These are phyloP conservation scores for Corynorhinus townsendii DNA, from an alignment of 2,113 vertebrate genomes.

Conservation along the genomic window DNA sequence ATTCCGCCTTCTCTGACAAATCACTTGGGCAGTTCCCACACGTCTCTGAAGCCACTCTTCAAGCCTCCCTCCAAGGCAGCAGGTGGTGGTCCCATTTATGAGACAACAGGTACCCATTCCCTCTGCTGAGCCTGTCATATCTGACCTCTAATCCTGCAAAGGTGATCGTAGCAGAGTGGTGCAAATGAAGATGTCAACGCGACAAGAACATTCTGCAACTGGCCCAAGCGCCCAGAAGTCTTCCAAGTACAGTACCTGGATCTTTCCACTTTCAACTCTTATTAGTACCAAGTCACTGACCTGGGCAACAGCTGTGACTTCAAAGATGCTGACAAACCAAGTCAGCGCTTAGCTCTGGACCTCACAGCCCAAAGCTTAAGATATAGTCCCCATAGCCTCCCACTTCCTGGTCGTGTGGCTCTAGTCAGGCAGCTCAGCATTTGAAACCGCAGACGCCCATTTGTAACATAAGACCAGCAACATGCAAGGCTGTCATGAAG, in stretches of 20 bases:
- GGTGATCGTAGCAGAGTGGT: not conserved
- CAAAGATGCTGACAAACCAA: not conserved
- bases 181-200: not conserved
- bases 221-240: not conserved
- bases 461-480: not conserved
- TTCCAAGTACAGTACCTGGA: not conserved
- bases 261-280: not conserved
- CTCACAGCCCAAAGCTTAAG: not conserved
- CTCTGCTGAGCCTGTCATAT: too few relatives aligned
- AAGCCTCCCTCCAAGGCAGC: not conserved
- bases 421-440: not conserved
- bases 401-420: not conserved
- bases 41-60: not conserved
- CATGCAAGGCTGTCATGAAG: not conserved
- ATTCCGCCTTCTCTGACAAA: not conserved
- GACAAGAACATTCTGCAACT: not conserved
- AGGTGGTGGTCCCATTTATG: too few relatives aligned
- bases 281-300: not conserved
- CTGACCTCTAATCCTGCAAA: not conserved
- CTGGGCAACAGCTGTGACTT: not conserved
- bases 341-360: not conserved
- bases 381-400: not conserved
- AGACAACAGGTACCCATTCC: too few relatives aligned
- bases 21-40: not conserved
- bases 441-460: not conserved